Conservation (phyloP, 2,113 vertebrate species). For the Phylloscopus trochiloides region DNA sequence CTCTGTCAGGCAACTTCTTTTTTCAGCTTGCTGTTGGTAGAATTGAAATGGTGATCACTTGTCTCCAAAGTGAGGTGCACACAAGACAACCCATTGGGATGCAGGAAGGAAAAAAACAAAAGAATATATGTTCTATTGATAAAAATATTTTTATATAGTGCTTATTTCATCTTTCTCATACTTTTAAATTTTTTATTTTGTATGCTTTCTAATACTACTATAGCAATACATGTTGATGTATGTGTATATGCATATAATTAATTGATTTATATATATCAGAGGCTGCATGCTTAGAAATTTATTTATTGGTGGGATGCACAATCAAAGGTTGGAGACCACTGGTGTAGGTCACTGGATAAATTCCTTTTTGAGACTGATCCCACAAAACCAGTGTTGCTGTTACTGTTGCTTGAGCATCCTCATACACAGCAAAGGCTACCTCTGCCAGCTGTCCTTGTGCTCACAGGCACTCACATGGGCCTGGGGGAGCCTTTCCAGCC, state of each 20-base stretch:
- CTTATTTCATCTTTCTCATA: background rate
- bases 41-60: background rate
- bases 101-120: background rate
- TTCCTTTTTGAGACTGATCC: background rate
- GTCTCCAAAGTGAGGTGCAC: background rate
- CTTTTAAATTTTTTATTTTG: background rate
- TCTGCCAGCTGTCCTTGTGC: background rate
- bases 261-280: background rate
- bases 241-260: background rate
- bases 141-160: background rate
- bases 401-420: background rate
- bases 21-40: background rate
- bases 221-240: background rate
- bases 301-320: background rate
- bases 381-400: background rate
- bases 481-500: background rate
- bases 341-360: background rate
- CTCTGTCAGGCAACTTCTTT: background rate
- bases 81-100: background rate
- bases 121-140: background rate
- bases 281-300: background rate
- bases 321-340: background rate
- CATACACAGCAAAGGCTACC: background rate
- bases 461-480: accelerated
- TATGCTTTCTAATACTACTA: background rate